Evolutionary conservation across 2,888 invertebrate genomes (phyloP).

Genomic region (Pyrrhia umbra): DNA sequence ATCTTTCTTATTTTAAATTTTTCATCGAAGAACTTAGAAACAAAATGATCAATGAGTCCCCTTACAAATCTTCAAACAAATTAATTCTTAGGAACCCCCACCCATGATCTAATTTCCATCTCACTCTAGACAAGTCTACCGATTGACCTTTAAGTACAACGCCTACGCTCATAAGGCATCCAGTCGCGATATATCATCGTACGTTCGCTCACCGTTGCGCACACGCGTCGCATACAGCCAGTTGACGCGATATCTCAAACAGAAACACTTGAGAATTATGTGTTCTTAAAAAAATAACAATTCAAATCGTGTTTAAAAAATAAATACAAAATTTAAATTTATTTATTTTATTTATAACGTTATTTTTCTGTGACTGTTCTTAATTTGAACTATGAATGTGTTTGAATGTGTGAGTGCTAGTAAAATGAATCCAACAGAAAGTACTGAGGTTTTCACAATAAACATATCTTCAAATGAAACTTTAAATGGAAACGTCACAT

Average conservation of each 20-base stretch:
- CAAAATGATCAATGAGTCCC: not conserved
- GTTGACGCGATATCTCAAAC: conserved; percentile 57
- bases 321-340: not conserved
- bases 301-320: not conserved
- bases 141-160: conserved; percentile 49
- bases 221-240: conserved; percentile 50
- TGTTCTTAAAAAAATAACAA: conserved; percentile 9
- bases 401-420: conserved; percentile 78
- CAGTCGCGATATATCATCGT: conserved; percentile 57
- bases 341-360: conserved; percentile 12
- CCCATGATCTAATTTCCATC: conserved; percentile 22
- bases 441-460: conserved; percentile 82
- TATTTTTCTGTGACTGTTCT: conserved; percentile 31
- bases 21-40: no score
- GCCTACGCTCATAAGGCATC: conserved; percentile 58
- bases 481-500: conserved; percentile 67
- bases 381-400: conserved; percentile 73
- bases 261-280: conserved; percentile 56
- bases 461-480: conserved; percentile 75
- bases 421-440: conserved; percentile 77
- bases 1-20: no score
- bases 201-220: conserved; percentile 50
- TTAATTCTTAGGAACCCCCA: conserved; percentile 1
- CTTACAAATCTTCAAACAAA: not conserved
- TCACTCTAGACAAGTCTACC: conserved; percentile 45